Conservation (phyloP, 2,113 vertebrate genomes). For the Psilopogon haemacephalus region DNA sequence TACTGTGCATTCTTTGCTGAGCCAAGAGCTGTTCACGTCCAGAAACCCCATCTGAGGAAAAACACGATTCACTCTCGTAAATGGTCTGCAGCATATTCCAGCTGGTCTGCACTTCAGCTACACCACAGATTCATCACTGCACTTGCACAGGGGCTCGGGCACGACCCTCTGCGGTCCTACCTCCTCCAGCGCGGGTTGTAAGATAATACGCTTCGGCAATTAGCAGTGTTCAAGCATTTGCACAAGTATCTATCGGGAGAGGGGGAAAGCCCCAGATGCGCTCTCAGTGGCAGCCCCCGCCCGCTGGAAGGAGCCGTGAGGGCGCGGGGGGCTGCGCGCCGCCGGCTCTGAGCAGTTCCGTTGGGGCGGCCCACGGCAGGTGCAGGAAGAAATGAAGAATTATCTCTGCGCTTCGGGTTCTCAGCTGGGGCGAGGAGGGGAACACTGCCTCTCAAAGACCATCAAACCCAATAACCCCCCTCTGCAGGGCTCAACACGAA, state of each 20-base stretch:
- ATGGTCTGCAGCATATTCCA: constrained; percentile 99
- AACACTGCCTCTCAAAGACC: constrained; percentile 32
- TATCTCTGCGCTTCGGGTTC: constrained; percentile 58
- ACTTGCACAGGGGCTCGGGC: constrained; percentile 79
- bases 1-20: constrained; percentile 92
- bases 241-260: background rate
- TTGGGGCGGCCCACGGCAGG: constrained; percentile 73
- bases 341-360: constrained; percentile 10
- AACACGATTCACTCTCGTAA: constrained; percentile 98
- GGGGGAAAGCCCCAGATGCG: background rate
- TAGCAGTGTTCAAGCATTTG: constrained; percentile 30
- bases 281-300: constrained; percentile 9
- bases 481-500: constrained; percentile 20
- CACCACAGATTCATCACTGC: constrained; percentile 82
- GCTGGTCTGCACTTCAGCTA: constrained; percentile 87
- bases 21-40: constrained; percentile 87
- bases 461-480: constrained; percentile 52
- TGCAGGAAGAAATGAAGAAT: constrained; percentile 70
- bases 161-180: constrained; percentile 77
- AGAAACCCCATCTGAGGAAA: constrained; percentile 92
- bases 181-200: constrained; percentile 75
- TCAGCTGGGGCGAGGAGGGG: background rate
- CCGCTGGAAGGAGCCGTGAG: constrained; percentile 26
- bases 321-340: constrained; percentile 2
- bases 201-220: constrained; percentile 37